phyloP scores from a whole-genome alignment of 2,797 vertebrate genomes.

The Chaunax sp. region DNA sequence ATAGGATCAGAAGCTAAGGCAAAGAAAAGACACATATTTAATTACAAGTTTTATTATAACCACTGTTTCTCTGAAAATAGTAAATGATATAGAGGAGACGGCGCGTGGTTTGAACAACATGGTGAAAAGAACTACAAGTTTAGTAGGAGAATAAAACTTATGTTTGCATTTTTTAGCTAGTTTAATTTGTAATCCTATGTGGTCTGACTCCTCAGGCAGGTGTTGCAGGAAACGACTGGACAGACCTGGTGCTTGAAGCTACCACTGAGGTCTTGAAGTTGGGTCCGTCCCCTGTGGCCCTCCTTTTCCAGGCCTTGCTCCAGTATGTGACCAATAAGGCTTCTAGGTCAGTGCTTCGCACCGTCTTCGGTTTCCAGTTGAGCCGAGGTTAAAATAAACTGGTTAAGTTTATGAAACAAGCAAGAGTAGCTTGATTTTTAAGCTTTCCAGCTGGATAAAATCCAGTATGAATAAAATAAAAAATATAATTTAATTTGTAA shows the following conservation, averaged over 20 bases:
- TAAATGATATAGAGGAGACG: neutral
- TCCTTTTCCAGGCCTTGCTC: slow-evolving; percentile 91
- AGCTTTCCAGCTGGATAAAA: too few species aligned
- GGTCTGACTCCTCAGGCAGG: slow-evolving; percentile 79
- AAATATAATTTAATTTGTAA: too few species aligned
- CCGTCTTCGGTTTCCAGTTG: neutral
- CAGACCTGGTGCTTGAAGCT: slow-evolving; percentile 90
- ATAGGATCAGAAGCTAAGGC: slow-evolving; percentile 20
- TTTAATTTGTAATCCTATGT: slow-evolving; percentile 20
- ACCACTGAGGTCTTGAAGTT: slow-evolving; percentile 92
- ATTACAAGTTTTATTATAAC: neutral
- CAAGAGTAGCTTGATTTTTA: too few species aligned
- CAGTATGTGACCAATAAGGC: slow-evolving; percentile 90
- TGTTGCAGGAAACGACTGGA: slow-evolving; percentile 88
- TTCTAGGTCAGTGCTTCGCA: slow-evolving; percentile 82
- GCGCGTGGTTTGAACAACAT: neutral
- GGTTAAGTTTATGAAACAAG: too few species aligned
- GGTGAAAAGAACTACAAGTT: neutral
- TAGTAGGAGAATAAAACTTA: neutral
- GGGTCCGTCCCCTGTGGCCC: slow-evolving; percentile 86
- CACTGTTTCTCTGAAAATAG: slow-evolving; percentile 5
- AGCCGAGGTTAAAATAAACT: neutral
- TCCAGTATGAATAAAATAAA: too few species aligned
- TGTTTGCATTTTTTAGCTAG: neutral
- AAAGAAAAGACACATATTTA: slow-evolving; percentile 24